Percentiles rank a stretch among this genome's conserved stretches.
Evolutionary conservation across 2,888 invertebrate species (phyloP).

Genomic region (Polydrusus cervinus): DNA sequence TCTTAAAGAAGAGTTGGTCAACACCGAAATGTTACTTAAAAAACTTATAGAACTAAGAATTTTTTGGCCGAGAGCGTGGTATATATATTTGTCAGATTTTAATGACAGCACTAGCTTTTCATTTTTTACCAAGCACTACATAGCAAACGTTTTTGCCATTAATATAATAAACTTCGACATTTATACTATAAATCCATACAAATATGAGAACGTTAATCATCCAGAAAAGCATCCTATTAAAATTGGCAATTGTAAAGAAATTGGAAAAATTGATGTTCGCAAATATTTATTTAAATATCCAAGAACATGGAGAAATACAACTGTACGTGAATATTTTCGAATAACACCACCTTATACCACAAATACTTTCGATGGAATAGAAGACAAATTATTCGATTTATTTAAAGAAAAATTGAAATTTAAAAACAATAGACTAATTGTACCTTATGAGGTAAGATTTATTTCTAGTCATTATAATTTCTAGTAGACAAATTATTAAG

Average conservation of each 20-base stretch:
- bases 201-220: conserved; percentile 20
- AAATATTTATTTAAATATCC: conserved; percentile 16
- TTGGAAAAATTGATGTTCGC: background rate
- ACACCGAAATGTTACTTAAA: background rate
- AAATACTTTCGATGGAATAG: background rate
- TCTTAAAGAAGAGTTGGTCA: background rate
- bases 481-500: no score
- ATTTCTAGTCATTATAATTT: no score
- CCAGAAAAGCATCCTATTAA: conserved; percentile 14
- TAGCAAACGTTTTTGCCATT: conserved; percentile 4
- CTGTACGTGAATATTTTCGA: conserved; percentile 14
- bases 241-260: conserved; percentile 17
- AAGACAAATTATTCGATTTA: conserved; percentile 19
- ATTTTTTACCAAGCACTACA: conserved; percentile 5
- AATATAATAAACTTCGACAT: background rate
- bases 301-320: conserved; percentile 35
- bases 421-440: background rate
- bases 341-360: conserved; percentile 4
- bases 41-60: background rate
- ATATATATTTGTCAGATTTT: conserved; percentile 7
- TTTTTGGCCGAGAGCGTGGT: conserved; percentile 1
- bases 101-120: background rate
- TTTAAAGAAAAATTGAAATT: conserved; percentile 15
- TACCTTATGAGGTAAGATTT: conserved; percentile 2
- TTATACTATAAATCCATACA: conserved; percentile 12